These are phyloP conservation scores for Atherinomorus stipes DNA, from an alignment of 2,113 vertebrate species.

Conservation along the genomic window DNA sequence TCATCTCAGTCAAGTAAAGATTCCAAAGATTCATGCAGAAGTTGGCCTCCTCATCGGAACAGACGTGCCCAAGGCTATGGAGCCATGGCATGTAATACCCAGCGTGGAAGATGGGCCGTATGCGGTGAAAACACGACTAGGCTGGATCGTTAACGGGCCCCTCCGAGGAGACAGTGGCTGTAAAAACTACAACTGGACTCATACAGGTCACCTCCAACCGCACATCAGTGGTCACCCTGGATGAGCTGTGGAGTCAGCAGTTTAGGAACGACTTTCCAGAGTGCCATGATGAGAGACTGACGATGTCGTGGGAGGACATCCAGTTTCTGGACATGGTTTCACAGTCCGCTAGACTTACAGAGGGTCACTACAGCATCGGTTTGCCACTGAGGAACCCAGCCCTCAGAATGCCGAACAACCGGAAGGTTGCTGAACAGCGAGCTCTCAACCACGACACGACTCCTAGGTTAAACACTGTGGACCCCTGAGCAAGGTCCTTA, in stretches of 20 bases:
- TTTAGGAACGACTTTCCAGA: neutral
- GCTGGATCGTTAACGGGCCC: neutral
- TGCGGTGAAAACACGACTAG: too few relatives aligned
- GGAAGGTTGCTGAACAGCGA: neutral
- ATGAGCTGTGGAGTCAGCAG: neutral
- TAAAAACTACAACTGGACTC: neutral
- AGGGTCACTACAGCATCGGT: neutral
- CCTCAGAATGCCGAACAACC: neutral
- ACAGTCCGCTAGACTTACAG: neutral
- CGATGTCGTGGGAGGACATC: neutral
- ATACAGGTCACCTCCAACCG: neutral
- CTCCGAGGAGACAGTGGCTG: neutral
- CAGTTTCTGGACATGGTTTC: neutral
- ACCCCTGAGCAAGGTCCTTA: too few relatives aligned
- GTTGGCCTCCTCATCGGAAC: too few relatives aligned
- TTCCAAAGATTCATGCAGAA: too few relatives aligned
- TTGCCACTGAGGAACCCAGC: neutral
- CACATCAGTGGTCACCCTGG: neutral
- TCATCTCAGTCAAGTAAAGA: too few relatives aligned
- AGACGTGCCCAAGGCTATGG: too few relatives aligned
- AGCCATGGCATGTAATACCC: too few relatives aligned
- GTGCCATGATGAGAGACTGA: neutral
- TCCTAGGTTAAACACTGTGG: too few relatives aligned
- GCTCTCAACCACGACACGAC: too few relatives aligned
- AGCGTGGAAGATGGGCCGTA: too few relatives aligned